Conservation (phyloP, 2,113 vertebrate genomes). For the Cygnus atratus region DNA sequence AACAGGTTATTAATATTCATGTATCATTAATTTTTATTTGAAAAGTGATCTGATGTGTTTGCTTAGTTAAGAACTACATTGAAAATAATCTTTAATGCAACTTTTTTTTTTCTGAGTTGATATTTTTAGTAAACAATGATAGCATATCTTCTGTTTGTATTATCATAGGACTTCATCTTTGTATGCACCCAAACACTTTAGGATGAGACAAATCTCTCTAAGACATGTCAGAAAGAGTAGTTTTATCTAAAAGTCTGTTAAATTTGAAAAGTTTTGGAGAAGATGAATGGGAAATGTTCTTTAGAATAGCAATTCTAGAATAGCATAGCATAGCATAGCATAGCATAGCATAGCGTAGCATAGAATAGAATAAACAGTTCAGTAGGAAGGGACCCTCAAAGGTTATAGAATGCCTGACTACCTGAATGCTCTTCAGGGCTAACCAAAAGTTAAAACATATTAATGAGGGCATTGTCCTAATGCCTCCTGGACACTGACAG, state of each 20-base stretch:
- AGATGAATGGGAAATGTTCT: background rate
- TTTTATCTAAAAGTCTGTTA: fast-evolving
- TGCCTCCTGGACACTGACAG: background rate
- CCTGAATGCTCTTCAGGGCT: background rate
- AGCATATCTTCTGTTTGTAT: background rate
- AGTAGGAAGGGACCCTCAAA: background rate
- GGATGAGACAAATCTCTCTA: background rate
- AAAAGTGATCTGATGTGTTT: background rate
- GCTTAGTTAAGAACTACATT: background rate
- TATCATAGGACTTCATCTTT: background rate
- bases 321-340: too few relatives aligned
- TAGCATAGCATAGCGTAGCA: too few relatives aligned
- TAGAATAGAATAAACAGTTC: too few relatives aligned
- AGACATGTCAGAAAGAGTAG: background rate
- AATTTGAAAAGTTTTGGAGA: background rate
- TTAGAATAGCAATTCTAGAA: too few relatives aligned
- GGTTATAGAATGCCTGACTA: background rate
- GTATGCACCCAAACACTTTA: background rate
- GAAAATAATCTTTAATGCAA: background rate
- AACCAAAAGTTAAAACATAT: background rate
- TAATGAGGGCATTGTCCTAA: background rate
- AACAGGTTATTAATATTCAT: background rate
- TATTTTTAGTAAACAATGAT: background rate
- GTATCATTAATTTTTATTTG: background rate
- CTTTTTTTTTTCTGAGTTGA: background rate